A percentile compares a stretch with the other conserved stretches of the same genome.
phyloP scores from a whole-genome alignment of 1,140 invertebrate genomes.

The Drosophila prosaltans region DNA sequence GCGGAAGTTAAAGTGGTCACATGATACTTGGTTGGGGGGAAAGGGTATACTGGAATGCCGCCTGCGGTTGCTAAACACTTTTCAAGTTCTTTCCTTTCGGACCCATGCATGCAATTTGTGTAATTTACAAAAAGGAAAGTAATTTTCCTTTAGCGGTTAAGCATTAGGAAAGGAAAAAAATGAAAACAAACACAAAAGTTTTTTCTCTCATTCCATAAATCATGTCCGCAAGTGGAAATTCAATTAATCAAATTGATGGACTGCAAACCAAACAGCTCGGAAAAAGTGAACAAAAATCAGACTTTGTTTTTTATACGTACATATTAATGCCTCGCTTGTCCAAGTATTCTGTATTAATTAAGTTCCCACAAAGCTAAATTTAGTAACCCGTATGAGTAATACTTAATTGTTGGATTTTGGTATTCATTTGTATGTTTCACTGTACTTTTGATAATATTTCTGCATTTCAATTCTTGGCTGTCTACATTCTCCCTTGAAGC shows the following conservation, averaged over 20 bases:
- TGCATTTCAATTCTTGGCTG: too few species aligned
- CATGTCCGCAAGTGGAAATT: conserved; percentile 3
- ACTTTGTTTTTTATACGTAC: too few species aligned
- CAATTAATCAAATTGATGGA: conserved; percentile 12
- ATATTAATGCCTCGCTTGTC: too few species aligned
- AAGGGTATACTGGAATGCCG: background rate
- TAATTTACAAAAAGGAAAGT: background rate
- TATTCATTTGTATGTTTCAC: too few species aligned
- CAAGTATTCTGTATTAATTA: too few species aligned
- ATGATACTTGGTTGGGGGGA: background rate
- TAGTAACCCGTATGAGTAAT: too few species aligned
- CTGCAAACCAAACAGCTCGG: background rate
- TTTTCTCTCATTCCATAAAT: conserved; percentile 2
- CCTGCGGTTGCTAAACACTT: conserved; percentile 6
- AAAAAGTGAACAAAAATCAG: background rate
- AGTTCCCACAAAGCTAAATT: too few species aligned
- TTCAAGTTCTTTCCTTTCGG: background rate
- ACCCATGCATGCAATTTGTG: conserved; percentile 8
- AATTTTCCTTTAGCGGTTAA: conserved; percentile 6
- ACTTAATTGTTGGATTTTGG: too few species aligned
- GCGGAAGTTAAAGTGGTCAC: too few species aligned
- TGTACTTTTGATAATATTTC: too few species aligned
- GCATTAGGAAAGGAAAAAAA: background rate
- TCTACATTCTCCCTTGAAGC: too few species aligned
- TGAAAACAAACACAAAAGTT: background rate